Percentiles rank a stretch among this genome's conserved stretches.
Evolutionary conservation across 2,888 invertebrate genomes (phyloP).

Genomic region (Xylocampa areola): DNA sequence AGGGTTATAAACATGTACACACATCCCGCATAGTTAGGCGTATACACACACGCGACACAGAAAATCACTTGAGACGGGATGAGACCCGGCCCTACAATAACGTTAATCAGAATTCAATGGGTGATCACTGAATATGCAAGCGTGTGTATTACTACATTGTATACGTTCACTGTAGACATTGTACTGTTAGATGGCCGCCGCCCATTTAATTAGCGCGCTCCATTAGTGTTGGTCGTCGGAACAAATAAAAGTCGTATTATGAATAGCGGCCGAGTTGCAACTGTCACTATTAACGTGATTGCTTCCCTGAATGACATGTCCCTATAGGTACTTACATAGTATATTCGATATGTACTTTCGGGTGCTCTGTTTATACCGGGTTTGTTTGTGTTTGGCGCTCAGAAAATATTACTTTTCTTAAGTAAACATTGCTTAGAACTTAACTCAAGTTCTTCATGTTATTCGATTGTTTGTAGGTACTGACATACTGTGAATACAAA

Average conservation of each 20-base stretch:
- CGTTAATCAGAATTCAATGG: constrained; percentile 67
- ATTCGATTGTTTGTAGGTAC: constrained; percentile 52
- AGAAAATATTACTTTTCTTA: constrained; percentile 45
- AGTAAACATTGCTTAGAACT: constrained; percentile 42
- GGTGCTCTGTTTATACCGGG: constrained; percentile 33
- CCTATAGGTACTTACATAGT: constrained; percentile 24
- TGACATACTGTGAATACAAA: constrained; percentile 31
- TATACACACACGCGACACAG: constrained; percentile 24
- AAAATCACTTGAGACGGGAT: constrained; percentile 39
- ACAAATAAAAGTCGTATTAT: constrained; percentile 76
- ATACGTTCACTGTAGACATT: constrained; percentile 42
- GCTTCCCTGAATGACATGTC: constrained; percentile 54
- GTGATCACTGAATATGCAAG: constrained; percentile 66
- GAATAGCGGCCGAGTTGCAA: constrained; percentile 65
- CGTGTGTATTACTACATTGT: constrained; percentile 40
- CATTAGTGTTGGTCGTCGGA: constrained; percentile 72
- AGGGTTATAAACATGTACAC: constrained; percentile 35
- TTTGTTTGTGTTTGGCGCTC: constrained; percentile 47
- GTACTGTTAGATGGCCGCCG: constrained; percentile 61
- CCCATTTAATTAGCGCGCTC: constrained; percentile 79
- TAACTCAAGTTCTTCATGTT: constrained; percentile 41
- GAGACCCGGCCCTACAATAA: constrained; percentile 48
- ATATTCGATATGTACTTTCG: constrained; percentile 32
- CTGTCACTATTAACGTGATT: constrained; percentile 65
- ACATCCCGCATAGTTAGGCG: constrained; percentile 14